Evolutionary conservation across 2,888 invertebrate genomes (phyloP).

Genomic region (Tethea ocularis): DNA sequence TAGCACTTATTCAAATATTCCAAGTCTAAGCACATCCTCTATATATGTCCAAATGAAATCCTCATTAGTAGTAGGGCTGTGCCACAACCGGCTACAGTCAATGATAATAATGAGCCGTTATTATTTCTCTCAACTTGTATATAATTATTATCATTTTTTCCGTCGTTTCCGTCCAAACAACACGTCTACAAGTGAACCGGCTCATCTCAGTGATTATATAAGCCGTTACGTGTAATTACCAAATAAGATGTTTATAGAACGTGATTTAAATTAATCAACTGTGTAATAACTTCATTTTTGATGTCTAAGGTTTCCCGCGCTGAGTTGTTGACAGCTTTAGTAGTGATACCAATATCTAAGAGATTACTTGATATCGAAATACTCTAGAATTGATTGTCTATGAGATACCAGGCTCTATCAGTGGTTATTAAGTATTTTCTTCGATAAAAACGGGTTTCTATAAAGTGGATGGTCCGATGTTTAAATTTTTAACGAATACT

Average conservation of each 20-base stretch:
- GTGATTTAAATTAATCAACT: constrained; percentile 62
- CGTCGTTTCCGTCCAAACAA: constrained; percentile 69
- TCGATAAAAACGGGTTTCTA: no score
- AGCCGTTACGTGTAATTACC: constrained; percentile 63
- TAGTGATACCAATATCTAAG: background rate
- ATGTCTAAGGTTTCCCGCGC: constrained; percentile 3
- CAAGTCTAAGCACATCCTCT: constrained; percentile 24
- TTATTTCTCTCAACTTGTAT: constrained; percentile 65
- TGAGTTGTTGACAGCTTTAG: background rate
- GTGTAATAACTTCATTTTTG: constrained; percentile 56
- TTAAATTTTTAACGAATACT: no score
- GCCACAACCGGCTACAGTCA: constrained; percentile 47
- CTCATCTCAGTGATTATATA: constrained; percentile 34
- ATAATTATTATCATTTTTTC: constrained; percentile 74
- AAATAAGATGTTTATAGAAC: constrained; percentile 61
- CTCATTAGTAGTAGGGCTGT: constrained; percentile 62
- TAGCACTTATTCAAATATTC: no score
- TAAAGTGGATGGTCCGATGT: no score
- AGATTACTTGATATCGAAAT: background rate
- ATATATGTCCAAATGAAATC: constrained; percentile 39
- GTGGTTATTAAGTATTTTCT: no score
- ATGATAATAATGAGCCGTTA: constrained; percentile 74
- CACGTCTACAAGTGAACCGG: constrained; percentile 37
- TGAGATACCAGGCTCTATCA: background rate
- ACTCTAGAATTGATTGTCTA: background rate